A percentile compares a stretch with the other conserved stretches of the same genome.
phyloP scores from a whole-genome alignment of 35 echinoderm and acorn worm species.

The Stichopus chloronotus region DNA sequence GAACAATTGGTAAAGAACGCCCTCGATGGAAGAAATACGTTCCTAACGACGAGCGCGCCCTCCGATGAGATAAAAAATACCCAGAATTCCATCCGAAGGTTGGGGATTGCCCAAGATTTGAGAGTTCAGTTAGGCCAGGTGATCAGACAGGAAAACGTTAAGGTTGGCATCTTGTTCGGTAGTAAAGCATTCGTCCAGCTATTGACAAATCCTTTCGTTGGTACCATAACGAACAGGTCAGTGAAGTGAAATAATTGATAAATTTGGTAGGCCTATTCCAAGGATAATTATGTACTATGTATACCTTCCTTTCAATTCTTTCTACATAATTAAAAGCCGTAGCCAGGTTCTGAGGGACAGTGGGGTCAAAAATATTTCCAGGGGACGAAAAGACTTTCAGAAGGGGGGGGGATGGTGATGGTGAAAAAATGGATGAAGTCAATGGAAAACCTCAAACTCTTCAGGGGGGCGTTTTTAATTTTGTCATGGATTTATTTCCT shows the following conservation, averaged over 20 bases:
- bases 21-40: background rate
- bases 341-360: too few relatives aligned
- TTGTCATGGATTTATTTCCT: too few relatives aligned
- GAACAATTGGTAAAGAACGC: background rate
- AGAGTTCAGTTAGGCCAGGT: slow-evolving; percentile 42
- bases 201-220: slow-evolving; percentile 86
- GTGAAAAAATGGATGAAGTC: too few relatives aligned
- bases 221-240: slow-evolving; percentile 92
- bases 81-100: background rate
- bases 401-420: too few relatives aligned
- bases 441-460: too few relatives aligned
- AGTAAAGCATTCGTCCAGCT: slow-evolving; percentile 96
- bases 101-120: slow-evolving; percentile 31
- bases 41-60: background rate
- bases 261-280: background rate
- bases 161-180: slow-evolving; percentile 89
- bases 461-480: too few relatives aligned
- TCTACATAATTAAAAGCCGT: too few relatives aligned
- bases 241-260: background rate
- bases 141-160: slow-evolving; percentile 79
- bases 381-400: too few relatives aligned
- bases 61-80: background rate
- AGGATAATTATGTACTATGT: background rate
- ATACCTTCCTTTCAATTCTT: background rate
- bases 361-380: too few relatives aligned